Evolutionary conservation across 2,888 invertebrate genomes (phyloP), one percentile per base, ranked within the genome.

Genomic region (Eucriotettix oculatus): DNA sequence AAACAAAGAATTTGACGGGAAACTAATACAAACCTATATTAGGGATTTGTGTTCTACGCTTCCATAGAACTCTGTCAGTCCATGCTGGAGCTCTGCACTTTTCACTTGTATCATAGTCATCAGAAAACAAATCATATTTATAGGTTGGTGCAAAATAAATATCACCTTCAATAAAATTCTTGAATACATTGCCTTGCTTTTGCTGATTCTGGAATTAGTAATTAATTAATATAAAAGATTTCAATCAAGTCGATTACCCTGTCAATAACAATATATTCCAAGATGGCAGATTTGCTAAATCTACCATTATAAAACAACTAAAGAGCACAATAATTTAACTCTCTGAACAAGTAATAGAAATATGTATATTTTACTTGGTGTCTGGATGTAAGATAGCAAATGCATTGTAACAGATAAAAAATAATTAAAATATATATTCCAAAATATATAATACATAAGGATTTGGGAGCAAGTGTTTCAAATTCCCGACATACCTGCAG

Each of bases 21-120:
- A 41, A 56, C 9, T 40, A 1, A 56, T 3, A 10, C 42, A 42
- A 66, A 66, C 86, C 86, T 54, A 83, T 81, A 67, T 89, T 88
- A 40, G 85, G 79, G 29, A 85, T 79, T 61, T 87, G 80, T 69
- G 84, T 86, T 66, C 88, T 78, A 62, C 91, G 81, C 70, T 89
- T 86, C 93, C 96, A 98, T 61, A 99, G 76, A n/a, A 99, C 82
- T 63, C 99, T 79, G 74, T 99, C 99, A 0, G 99, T 99, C 96
- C 96, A 99, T 9, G 99, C 98, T 0, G 99, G 99, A 1, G 93
- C 90, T 61, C 98, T 82, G 70, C 87, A 86, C 75, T 99, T 99
- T 72, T 99, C 99, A 71, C 97, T 97, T 0, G 99, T 98, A 73
- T 99, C 99, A 72, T 97, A 99, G 74, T 98, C 97, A 72, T 98